Evolutionary conservation across 2,888 invertebrate genomes (phyloP).

Genomic region (Kuschelorhynchus macadamiae): DNA sequence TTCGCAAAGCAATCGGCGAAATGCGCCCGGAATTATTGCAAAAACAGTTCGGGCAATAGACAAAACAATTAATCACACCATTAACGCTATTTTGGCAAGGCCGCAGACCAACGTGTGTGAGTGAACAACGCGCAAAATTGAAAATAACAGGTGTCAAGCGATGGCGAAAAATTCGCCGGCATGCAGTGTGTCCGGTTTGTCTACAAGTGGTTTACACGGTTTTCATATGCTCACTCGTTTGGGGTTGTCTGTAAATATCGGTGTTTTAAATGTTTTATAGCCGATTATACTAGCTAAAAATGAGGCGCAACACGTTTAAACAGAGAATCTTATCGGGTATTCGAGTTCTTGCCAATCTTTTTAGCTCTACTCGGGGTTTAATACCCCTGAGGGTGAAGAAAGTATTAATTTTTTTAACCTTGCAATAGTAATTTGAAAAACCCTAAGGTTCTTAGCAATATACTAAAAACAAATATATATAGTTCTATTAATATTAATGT

Average conservation of each 20-base stretch:
- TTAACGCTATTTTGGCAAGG: constrained; percentile 59
- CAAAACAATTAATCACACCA: constrained; percentile 69
- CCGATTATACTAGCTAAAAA: not conserved
- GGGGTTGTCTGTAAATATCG: constrained; percentile 16
- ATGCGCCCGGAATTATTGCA: too few species aligned
- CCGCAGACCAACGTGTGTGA: constrained; percentile 60
- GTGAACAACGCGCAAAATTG: constrained; percentile 66
- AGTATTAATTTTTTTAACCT: too few species aligned
- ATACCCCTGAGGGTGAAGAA: too few species aligned
- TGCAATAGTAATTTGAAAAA: too few species aligned
- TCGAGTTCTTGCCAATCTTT: too few species aligned
- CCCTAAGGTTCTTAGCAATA: too few species aligned
- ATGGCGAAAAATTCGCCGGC: constrained; percentile 33
- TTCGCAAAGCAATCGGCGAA: too few species aligned
- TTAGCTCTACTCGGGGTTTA: too few species aligned
- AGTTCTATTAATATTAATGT: too few species aligned
- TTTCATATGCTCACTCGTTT: constrained; percentile 31
- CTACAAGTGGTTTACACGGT: constrained; percentile 45
- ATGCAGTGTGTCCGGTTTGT: constrained; percentile 37
- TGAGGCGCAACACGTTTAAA: not conserved
- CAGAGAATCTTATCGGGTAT: not conserved
- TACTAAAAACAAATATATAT: too few species aligned
- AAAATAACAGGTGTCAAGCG: constrained; percentile 67
- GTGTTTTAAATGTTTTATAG: constrained; percentile 16
- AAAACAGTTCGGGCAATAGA: constrained; percentile 60